phyloP scores from a whole-genome alignment of 2,888 invertebrate species.

The Coelinius sp. region DNA sequence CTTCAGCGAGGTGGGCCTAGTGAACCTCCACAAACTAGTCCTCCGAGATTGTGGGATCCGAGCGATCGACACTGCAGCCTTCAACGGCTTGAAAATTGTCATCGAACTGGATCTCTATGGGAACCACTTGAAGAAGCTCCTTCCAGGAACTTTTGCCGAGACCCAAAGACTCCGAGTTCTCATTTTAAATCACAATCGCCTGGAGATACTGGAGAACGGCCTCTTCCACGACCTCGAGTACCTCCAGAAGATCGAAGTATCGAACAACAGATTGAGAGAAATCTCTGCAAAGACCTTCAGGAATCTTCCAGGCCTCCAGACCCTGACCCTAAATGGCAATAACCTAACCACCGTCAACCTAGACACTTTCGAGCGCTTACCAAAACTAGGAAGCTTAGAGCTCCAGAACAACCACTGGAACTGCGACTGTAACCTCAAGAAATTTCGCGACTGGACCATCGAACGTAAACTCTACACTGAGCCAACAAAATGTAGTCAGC shows the following conservation, averaged over 20 bases:
- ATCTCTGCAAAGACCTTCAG: slow-evolving; percentile 82
- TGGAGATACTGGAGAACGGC: slow-evolving; percentile 81
- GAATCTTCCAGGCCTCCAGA: slow-evolving; percentile 78
- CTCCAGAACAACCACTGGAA: slow-evolving; percentile 89
- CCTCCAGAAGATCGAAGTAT: slow-evolving; percentile 83
- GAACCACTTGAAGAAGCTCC: slow-evolving; percentile 79
- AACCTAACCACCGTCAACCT: slow-evolving; percentile 79
- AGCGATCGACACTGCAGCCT: slow-evolving; percentile 81
- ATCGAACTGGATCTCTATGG: slow-evolving; percentile 87
- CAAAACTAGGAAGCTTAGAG: slow-evolving; percentile 80
- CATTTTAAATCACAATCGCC: slow-evolving; percentile 81
- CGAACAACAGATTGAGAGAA: slow-evolving; percentile 80
- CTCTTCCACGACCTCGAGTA: slow-evolving; percentile 83
- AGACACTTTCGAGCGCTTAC: slow-evolving; percentile 77
- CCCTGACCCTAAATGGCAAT: slow-evolving; percentile 82
- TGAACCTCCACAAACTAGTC: slow-evolving; percentile 86
- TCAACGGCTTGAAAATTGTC: slow-evolving; percentile 82
- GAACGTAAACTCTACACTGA: slow-evolving; percentile 82
- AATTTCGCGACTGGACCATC: slow-evolving; percentile 84
- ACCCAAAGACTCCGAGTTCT: slow-evolving; percentile 81
- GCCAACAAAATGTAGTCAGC: slow-evolving; percentile 82
- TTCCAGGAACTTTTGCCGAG: slow-evolving; percentile 80
- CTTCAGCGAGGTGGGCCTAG: slow-evolving; percentile 79
- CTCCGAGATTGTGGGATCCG: slow-evolving; percentile 82
- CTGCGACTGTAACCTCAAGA: slow-evolving; percentile 87